Evolutionary conservation across 2,113 vertebrate species (phyloP).

Genomic region (Malurus melanocephalus): DNA sequence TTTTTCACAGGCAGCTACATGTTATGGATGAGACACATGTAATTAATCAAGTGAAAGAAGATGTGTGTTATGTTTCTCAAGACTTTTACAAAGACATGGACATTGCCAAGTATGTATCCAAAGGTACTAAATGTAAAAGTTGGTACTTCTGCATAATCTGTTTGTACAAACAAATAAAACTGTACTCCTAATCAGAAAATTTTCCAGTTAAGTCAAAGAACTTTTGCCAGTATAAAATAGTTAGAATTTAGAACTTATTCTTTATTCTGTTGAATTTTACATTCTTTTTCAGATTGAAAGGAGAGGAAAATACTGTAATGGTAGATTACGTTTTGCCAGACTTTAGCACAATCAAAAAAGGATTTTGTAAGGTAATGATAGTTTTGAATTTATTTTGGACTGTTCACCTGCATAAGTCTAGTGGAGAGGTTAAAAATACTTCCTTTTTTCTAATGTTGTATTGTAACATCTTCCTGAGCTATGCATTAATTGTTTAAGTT

Average conservation of each 20-base stretch:
- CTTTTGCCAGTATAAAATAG: neutral
- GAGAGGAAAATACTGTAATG: slow-evolving; percentile 91
- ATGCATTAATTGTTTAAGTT: neutral
- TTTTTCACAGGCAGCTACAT: slow-evolving; percentile 84
- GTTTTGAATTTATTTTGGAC: neutral
- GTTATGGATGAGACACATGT: slow-evolving; percentile 98
- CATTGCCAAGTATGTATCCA: slow-evolving; percentile 84
- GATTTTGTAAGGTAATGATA: slow-evolving; percentile 91
- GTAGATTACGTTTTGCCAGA: slow-evolving; percentile 96
- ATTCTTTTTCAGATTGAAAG: slow-evolving; percentile 83
- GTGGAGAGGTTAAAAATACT: neutral
- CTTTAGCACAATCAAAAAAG: slow-evolving; percentile 97
- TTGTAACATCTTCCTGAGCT: neutral
- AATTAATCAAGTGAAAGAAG: slow-evolving; percentile 98
- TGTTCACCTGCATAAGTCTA: neutral
- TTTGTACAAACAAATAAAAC: neutral
- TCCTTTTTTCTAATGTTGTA: neutral
- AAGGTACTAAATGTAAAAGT: neutral
- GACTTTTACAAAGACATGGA: slow-evolving; percentile 96
- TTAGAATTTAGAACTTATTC: neutral
- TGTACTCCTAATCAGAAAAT: neutral
- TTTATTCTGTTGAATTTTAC: neutral
- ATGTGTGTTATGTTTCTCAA: slow-evolving; percentile 95
- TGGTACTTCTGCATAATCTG: neutral
- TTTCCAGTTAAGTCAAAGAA: neutral